Evolutionary conservation across 2,797 vertebrate genomes (phyloP), one percentile per base, ranked within the genome.

Genomic region (Halcyon leucocephala): DNA sequence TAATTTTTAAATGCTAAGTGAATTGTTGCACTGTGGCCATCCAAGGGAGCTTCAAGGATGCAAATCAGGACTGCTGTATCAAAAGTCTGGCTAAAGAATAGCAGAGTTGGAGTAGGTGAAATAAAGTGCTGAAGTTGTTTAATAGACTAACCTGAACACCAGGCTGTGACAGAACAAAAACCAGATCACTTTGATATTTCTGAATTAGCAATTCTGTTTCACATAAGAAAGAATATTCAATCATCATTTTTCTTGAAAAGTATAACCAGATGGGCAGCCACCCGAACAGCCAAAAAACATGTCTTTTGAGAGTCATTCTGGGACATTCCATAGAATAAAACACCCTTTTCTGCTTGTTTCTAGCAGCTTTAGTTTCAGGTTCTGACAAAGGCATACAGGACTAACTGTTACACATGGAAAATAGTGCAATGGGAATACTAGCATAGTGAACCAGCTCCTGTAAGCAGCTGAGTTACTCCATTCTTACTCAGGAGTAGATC

Each of bases 151-250:
- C 89, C 74, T 90, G 95, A 95, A 89, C 92, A 92, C 84, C 76
- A 93, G 93, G 93, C 95, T 97, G 93, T 95, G 94, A 92, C 93
- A 95, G 92, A 97, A 97, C 96, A 97, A 96, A 97, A 97, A 97
- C 87, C 96, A 97, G 96, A 97, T 90, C 94, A 74, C 93, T 96
- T 91, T 95, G 94, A 92, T 96, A 95, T 88, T 95, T 97, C 95
- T 96, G 95, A 97, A 97, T 95, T 94, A 91, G 89, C 86, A 96
- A 97, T 96, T 96, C 96, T 96, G 95, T 94, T 97, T 95, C 94
- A 95, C 94, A 86, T 95, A 87, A 92, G 94, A 96, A 94, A 71
- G 85, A 97, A 96, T 95, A 97, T 95, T 94, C 94, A 88, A 94
- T 94, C 96, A 97, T 90, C 89, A 77, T 94, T 96, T 97, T 91